These are phyloP conservation scores for Notocelia uddmanniana DNA, from an alignment of 2,888 invertebrate species.

Conservation along the genomic window DNA sequence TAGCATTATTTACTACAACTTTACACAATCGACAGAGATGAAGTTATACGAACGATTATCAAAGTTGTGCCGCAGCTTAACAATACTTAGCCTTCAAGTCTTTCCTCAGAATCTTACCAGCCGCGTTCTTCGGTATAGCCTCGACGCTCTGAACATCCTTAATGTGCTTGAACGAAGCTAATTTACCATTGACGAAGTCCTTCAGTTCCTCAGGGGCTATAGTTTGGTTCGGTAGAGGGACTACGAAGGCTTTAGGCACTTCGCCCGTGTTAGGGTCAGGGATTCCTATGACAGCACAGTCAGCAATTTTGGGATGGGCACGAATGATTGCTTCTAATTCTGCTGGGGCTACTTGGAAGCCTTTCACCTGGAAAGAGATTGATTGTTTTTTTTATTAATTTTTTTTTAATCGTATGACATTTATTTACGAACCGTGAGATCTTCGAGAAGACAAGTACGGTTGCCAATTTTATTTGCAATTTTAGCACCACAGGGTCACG, in stretches of 20 bases:
- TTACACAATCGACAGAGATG: too few relatives aligned
- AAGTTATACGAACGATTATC: too few relatives aligned
- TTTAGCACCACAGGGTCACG: too few relatives aligned
- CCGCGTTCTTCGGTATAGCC: constrained; percentile 90
- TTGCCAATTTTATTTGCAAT: too few relatives aligned
- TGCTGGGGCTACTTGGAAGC: constrained; percentile 94
- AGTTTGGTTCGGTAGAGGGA: constrained; percentile 78
- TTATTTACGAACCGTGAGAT: too few relatives aligned
- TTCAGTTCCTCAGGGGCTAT: constrained; percentile 85
- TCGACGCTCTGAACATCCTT: constrained; percentile 88
- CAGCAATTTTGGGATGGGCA: constrained; percentile 90
- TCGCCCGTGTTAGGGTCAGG: constrained; percentile 90
- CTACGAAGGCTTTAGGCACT: constrained; percentile 91
- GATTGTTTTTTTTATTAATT: too few relatives aligned
- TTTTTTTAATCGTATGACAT: too few relatives aligned
- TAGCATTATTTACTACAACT: too few relatives aligned
- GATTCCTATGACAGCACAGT: constrained; percentile 95
- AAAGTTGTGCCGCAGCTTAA: constrained; percentile 47
- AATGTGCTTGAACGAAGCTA: constrained; percentile 91
- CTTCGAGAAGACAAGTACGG: too few relatives aligned
- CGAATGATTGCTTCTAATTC: constrained; percentile 92
- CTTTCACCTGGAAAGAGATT: constrained; percentile 83
- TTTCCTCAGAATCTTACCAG: constrained; percentile 92
- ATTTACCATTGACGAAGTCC: constrained; percentile 88
- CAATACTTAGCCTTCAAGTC: constrained; percentile 81